Evolutionary conservation across 2,888 invertebrate species (phyloP).

Genomic region (Arenicola marina): DNA sequence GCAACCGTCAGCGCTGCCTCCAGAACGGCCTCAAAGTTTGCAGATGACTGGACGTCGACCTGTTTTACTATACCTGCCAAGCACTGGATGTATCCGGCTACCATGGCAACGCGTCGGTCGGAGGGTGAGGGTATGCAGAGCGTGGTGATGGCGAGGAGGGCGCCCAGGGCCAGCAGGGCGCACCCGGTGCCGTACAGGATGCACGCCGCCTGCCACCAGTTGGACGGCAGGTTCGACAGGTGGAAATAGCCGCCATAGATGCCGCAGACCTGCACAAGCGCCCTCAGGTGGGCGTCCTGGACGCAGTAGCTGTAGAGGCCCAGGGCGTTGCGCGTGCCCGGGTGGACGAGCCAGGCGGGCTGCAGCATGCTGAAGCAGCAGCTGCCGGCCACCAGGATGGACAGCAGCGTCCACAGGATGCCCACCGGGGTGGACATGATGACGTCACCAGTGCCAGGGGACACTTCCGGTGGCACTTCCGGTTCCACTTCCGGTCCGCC

Average conservation of each 20-base stretch:
- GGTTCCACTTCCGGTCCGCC: too few species aligned
- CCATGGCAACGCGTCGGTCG: conserved; percentile 35
- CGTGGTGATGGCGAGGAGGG: conserved; percentile 35
- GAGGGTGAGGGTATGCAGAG: conserved; percentile 32
- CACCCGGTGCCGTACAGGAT: conserved; percentile 47
- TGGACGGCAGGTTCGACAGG: conserved; percentile 37
- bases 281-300: conserved; percentile 17
- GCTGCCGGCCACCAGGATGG: conserved; percentile 55
- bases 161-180: conserved; percentile 39
- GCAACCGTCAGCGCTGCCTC: too few species aligned
- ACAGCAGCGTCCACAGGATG: conserved; percentile 57
- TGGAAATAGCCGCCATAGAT: conserved; percentile 35
- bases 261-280: conserved; percentile 25
- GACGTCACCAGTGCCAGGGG: too few species aligned
- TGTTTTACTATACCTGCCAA: conserved; percentile 43
- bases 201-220: conserved; percentile 45
- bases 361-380: conserved; percentile 59
- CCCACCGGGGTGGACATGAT: too few species aligned
- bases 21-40: too few species aligned
- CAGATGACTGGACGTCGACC: too few species aligned
- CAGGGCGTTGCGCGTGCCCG: conserved; percentile 40
- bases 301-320: conserved; percentile 48
- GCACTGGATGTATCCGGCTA: conserved; percentile 40
- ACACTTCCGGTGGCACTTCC: too few species aligned
- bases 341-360: conserved; percentile 59